Base-by-base conservation (phyloP, 37 sponge, comb jelly and placozoan genomes). In the Chondrilla cf. caribensis region DNA sequence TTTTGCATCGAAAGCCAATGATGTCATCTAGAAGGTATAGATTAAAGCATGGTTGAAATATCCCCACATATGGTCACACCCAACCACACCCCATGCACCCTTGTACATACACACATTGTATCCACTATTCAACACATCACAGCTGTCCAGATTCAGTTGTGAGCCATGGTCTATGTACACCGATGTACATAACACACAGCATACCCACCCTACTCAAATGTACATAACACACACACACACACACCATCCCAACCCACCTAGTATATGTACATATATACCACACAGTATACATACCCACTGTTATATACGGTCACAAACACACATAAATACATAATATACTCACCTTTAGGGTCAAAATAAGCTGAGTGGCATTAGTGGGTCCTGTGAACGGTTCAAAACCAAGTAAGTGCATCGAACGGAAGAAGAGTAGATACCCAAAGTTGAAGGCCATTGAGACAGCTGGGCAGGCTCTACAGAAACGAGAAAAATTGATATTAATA, bases 361-460 rank as follows among this genome's bases (percentile, higher is more conserved):
- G 82, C 42, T 83, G 83, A 22, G 83, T 40, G 1, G 87, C 83
- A 59, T 86, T 83, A 7, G 87, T 73, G 19, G 77, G 58, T 28
- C 77, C 67, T 42, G 83, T 65, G 35, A 59, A 55, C 33, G 60
- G 71, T 5, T 35, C 82, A 73, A 83, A 86, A 15, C 77, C 87
- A 54, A 83, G 6, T 8, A 58, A 71, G 67, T 32, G 25, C 62
- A 82, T 40, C 42, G 58, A 18, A 3, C 87, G 75, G 41, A 83
- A 83, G 87, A 86, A 86, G 4, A 54, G 33, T 21, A 86, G 44
- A 51, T 86, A 86, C 0, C 76, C 82, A 81, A 86, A 86, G 66
- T 36, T 60, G 7, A 82, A 72, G 11, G 29, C 36, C 26, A 86
- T 68, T 0, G 72, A 60, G 19, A 83, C 31, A 21, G 57, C 35